These are phyloP conservation scores for Biston betularia DNA, from an alignment of 2,888 invertebrate genomes.

Conservation along the genomic window DNA sequence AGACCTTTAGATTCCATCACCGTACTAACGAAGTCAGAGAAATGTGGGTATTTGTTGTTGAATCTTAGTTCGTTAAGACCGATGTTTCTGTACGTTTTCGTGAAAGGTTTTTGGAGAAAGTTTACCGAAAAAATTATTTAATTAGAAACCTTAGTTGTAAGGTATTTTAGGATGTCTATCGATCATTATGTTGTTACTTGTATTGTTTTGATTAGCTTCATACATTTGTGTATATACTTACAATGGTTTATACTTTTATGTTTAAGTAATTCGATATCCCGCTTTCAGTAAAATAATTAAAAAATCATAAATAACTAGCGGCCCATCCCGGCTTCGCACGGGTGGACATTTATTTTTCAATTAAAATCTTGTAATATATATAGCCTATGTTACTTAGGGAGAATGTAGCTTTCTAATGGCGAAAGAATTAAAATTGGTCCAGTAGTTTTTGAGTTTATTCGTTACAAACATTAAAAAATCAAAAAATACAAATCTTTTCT, in stretches of 20 bases:
- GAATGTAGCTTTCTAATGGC: too few relatives aligned
- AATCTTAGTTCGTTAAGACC: slow-evolving; percentile 47
- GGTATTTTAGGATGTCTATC: neutral
- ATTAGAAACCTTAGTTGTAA: slow-evolving; percentile 10
- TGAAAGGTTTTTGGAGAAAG: slow-evolving; percentile 7
- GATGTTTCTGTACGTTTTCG: slow-evolving; percentile 29
- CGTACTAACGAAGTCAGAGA: slow-evolving; percentile 41
- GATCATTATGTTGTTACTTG: slow-evolving; percentile 6
- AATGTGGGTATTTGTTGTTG: slow-evolving; percentile 55
- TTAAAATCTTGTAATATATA: too few relatives aligned
- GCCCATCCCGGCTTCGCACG: too few relatives aligned
- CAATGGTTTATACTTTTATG: neutral
- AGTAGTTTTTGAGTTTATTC: too few relatives aligned
- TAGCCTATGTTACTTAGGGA: too few relatives aligned
- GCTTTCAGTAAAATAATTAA: too few relatives aligned
- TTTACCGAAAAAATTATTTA: slow-evolving; percentile 22
- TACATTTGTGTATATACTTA: neutral
- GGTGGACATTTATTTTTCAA: too few relatives aligned
- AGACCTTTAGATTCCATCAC: slow-evolving; percentile 51
- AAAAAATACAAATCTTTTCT: too few relatives aligned
- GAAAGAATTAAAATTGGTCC: too few relatives aligned
- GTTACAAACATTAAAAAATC: too few relatives aligned
- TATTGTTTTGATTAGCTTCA: neutral
- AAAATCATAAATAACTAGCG: too few relatives aligned
- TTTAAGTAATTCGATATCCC: neutral